phyloP scores from a whole-genome alignment of 2,113 vertebrate genomes.

The Fukomys damarensis region DNA sequence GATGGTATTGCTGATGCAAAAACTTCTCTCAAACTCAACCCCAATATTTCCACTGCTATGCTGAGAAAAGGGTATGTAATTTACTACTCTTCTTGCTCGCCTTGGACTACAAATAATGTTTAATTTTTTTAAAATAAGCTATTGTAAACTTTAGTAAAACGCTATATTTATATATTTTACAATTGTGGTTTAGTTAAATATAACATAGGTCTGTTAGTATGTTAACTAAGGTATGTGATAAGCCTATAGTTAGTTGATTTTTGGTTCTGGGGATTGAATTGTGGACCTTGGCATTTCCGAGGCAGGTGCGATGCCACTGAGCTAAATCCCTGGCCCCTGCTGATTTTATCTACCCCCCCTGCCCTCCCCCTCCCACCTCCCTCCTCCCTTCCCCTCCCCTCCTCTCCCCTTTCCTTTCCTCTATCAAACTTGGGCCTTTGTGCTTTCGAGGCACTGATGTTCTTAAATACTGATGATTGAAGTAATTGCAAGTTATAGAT shows the following conservation, averaged over 20 bases:
- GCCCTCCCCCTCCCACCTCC: no score
- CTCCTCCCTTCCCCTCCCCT: no score
- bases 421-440: no score
- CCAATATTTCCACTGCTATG: conserved; percentile 90
- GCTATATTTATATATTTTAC: background rate
- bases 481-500: background rate
- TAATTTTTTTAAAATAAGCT: conserved; percentile 45
- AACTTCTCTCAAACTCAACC: conserved; percentile 92
- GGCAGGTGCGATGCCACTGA: no score
- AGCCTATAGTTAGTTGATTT: background rate
- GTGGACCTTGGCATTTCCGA: no score
- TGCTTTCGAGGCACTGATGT: no score
- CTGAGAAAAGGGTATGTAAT: conserved; percentile 93
- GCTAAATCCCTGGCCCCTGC: no score
- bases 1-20: conserved; percentile 94
- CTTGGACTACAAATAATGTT: conserved; percentile 22
- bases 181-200: conserved; percentile 40
- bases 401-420: no score
- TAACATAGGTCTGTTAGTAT: background rate
- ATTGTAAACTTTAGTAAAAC: conserved; percentile 22
- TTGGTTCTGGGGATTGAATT: no score
- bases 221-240: background rate
- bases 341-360: no score
- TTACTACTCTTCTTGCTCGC: background rate
- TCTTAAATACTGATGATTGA: conserved; percentile 31